phyloP scores from a whole-genome alignment of 1,140 invertebrate species.

The Drosophila kikkawai region DNA sequence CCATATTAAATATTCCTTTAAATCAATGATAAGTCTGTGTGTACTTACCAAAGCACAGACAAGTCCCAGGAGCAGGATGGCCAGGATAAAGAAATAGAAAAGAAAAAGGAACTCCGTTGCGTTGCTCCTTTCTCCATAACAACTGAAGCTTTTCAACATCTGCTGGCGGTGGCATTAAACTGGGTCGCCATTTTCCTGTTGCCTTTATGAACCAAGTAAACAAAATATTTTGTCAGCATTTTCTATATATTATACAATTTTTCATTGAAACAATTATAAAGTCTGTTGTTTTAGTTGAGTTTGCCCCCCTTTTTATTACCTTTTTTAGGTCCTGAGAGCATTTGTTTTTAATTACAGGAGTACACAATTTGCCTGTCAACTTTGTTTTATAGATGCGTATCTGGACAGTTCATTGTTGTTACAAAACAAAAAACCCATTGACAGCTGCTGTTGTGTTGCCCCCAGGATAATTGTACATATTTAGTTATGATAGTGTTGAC shows the following conservation, averaged over 20 bases:
- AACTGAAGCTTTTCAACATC: not conserved
- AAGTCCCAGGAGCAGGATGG: not conserved
- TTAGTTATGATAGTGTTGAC: not conserved
- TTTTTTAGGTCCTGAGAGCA: not conserved
- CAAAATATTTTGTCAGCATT: not conserved
- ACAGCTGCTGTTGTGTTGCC: conserved; percentile 3
- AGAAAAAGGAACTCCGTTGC: not conserved
- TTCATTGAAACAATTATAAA: not conserved
- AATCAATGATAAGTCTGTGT: not conserved
- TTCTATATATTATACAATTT: not conserved
- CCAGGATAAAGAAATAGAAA: not conserved
- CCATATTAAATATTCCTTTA: not conserved
- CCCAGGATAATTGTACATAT: not conserved
- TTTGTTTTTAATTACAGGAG: conserved; percentile 25
- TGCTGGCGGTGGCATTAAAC: not conserved
- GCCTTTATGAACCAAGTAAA: not conserved
- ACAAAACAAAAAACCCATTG: not conserved
- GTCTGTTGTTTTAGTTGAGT: not conserved
- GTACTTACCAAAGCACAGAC: not conserved
- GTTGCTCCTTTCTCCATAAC: not conserved
- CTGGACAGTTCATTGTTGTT: not conserved
- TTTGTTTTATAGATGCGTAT: conserved; percentile 11
- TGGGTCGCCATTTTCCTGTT: not conserved
- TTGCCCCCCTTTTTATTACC: not conserved
- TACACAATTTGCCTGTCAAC: conserved; percentile 3